Conservation (phyloP, 2,113 vertebrate genomes). For the Grantiella picta region DNA sequence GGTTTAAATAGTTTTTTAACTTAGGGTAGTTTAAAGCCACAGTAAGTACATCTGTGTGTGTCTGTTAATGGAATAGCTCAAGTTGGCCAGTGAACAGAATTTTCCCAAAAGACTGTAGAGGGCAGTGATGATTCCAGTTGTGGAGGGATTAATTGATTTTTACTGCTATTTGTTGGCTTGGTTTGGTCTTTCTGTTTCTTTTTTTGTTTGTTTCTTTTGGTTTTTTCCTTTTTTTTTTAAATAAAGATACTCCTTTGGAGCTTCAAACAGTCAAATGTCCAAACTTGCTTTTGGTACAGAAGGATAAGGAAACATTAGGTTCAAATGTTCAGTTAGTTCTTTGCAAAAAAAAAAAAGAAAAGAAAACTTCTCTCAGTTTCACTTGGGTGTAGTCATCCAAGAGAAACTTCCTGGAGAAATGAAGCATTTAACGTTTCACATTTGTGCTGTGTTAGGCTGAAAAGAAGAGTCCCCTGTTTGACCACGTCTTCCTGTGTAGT, state of each 20-base stretch:
- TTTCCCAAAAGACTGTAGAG: slow-evolving; percentile 43
- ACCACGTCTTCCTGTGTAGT: neutral
- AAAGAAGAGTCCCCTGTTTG: neutral
- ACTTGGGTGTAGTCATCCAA: slow-evolving; percentile 21
- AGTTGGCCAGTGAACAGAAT: neutral
- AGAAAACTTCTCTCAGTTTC: neutral
- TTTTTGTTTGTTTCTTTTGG: neutral
- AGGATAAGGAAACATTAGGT: neutral
- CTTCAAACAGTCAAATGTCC: neutral
- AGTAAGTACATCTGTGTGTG: rapidly evolving
- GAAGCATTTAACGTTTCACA: neutral
- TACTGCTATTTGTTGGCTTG: neutral
- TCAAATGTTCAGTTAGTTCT: slow-evolving; percentile 59
- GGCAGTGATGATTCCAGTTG: slow-evolving; percentile 28
- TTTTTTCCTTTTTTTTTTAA: rapidly evolving
- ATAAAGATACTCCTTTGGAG: neutral
- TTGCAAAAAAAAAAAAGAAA: neutral
- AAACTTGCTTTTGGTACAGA: neutral
- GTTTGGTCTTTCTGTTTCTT: neutral
- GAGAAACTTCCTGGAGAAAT: slow-evolving; percentile 56
- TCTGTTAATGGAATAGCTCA: neutral
- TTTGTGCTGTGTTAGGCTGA: neutral
- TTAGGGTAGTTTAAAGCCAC: neutral
- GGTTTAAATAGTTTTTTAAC: neutral
- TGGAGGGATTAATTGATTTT: neutral